Evolutionary conservation across 2,888 invertebrate genomes (phyloP).

Genomic region (Bibio marci): DNA sequence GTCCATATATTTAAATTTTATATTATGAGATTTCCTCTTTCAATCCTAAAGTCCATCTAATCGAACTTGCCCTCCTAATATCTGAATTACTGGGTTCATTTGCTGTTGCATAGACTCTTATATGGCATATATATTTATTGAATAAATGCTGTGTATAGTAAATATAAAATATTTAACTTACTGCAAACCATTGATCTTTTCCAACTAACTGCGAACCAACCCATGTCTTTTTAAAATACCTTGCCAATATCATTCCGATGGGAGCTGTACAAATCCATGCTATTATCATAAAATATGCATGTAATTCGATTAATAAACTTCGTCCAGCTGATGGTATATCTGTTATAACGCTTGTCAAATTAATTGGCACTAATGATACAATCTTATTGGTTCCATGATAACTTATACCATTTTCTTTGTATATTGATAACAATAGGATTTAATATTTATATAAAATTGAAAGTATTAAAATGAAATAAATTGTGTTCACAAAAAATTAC

Average conservation of each 20-base stretch:
- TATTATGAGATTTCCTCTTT: too few species aligned
- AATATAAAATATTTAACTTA: constrained; percentile 31
- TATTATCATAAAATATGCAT: constrained; percentile 63
- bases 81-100: too few species aligned
- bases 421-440: too few species aligned
- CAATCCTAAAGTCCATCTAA: too few species aligned
- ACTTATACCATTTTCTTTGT: background rate
- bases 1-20: too few species aligned
- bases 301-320: constrained; percentile 45
- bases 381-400: background rate
- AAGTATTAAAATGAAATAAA: too few species aligned
- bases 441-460: too few species aligned
- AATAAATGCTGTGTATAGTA: too few species aligned
- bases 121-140: background rate
- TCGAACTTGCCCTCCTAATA: too few species aligned
- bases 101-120: too few species aligned
- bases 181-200: constrained; percentile 75
- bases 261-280: background rate
- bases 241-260: background rate
- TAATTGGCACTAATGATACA: too few species aligned
- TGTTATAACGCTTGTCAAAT: background rate
- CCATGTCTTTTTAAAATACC: constrained; percentile 66
- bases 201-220: constrained; percentile 52
- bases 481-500: too few species aligned
- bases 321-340: background rate